Conservation (phyloP, 2,888 invertebrate genomes). For the Toxonevra muliebris region DNA sequence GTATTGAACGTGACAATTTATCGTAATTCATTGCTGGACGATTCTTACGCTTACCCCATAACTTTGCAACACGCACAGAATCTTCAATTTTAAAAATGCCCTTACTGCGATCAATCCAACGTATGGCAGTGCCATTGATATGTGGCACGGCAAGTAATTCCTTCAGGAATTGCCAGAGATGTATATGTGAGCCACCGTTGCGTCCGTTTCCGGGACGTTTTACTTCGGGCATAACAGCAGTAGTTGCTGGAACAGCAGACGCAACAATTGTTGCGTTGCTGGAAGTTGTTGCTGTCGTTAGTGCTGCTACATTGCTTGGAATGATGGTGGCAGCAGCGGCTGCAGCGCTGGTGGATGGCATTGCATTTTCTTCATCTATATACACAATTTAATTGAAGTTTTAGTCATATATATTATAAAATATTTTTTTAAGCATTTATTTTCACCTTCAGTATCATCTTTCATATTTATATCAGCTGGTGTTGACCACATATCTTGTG, state of each 20-base stretch:
- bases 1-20: constrained; percentile 94
- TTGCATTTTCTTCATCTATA: constrained; percentile 39
- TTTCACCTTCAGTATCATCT: constrained; percentile 36
- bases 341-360: constrained; percentile 25
- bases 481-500: constrained; percentile 7
- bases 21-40: constrained; percentile 99
- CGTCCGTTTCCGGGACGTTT: constrained; percentile 38
- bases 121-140: constrained; percentile 90
- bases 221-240: constrained; percentile 50
- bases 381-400: background rate
- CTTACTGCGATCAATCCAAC: constrained; percentile 94
- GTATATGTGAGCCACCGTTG: constrained; percentile 83
- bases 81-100: constrained; percentile 99
- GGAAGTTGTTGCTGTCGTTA: constrained; percentile 21
- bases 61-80: constrained; percentile 93
- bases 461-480: constrained; percentile 30
- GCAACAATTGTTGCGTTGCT: constrained; percentile 31
- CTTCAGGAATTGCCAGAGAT: constrained; percentile 98
- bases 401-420: background rate
- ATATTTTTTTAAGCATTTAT: background rate
- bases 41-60: constrained; percentile 98
- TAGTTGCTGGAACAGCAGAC: constrained; percentile 39
- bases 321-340: constrained; percentile 9
- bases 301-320: constrained; percentile 10
- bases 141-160: constrained; percentile 91